Base-by-base conservation (phyloP, 1,140 invertebrate species). In the Drosophila nigrodunni region DNA sequence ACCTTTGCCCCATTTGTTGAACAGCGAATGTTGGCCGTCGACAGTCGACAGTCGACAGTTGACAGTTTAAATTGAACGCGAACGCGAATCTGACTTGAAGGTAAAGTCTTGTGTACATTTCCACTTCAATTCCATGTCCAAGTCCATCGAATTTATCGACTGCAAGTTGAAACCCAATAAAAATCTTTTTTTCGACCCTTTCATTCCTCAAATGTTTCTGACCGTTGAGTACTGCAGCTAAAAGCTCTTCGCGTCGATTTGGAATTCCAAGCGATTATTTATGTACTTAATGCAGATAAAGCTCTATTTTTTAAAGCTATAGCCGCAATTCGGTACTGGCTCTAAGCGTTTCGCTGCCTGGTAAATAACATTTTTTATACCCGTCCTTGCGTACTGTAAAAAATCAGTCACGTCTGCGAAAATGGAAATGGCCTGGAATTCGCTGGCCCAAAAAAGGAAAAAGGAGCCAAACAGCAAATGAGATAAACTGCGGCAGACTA, bases 281-380 rank as follows among this genome's bases (percentile, higher is more conserved):
- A 83, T 79, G 68, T 70, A 79, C 76, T 83, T 79, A 82, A 83
- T 83, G 80, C 80, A 83, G 80, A 83, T 83, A 83, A 83, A 83
- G 80, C 77, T 79, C 54, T 67, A 65, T 67, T 78, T 78, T 72
- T 78, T 62, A 47, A 70, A 44, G 79, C 64, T 47, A 62, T 72
- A 30, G 13, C 44, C 18, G 39, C 46, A 30, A 30, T 30, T 30
- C 6, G 25, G 49, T 34, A 15, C 9, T n/a, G 55, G 47, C 39
- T 21, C 78, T 46, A 80, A 80, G 79, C 78, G 80, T 74, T 81
- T 74, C 68, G 47, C 59, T 49, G 37, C 43, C 41, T 41, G 43
- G 66, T 50, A 39, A 82, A 82, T 82, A 75, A 82, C 82, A 82
- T 75, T 82, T 82, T 81, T 82, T 82, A 60, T 67, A 80, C 78